Percentiles rank a stretch among this genome's conserved stretches.
phyloP scores from a whole-genome alignment of 1,140 invertebrate genomes.

The Campodea augens region DNA sequence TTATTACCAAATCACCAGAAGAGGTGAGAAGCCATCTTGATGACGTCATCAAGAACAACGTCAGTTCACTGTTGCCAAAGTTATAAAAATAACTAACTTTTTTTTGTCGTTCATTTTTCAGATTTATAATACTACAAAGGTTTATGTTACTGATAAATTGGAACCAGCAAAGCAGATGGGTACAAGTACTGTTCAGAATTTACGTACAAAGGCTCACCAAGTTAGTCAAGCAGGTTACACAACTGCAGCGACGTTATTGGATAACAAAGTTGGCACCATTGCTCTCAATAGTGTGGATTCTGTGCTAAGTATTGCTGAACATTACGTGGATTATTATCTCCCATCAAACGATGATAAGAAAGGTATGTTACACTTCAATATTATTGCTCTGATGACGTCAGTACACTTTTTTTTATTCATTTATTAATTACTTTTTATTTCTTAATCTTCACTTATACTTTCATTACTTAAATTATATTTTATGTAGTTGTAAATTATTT shows the following conservation, averaged over 20 bases:
- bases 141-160: conserved; percentile 10
- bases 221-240: not conserved
- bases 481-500: too few relatives aligned
- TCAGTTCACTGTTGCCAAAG: not conserved
- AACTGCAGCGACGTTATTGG: conserved; percentile 4
- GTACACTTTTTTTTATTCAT: too few relatives aligned
- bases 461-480: too few relatives aligned
- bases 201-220: conserved; percentile 1
- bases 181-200: not conserved
- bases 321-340: conserved; percentile 10
- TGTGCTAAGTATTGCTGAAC: conserved; percentile 5
- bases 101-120: conserved; percentile 5
- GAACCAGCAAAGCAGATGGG: conserved; percentile 7
- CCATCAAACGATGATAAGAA: conserved; percentile 5
- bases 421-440: too few relatives aligned
- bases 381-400: too few relatives aligned
- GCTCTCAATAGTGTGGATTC: conserved; percentile 3
- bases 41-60: too few relatives aligned
- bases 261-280: conserved; percentile 5
- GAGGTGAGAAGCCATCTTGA: conserved; percentile 3
- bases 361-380: too few relatives aligned
- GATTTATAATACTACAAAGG: conserved; percentile 10
- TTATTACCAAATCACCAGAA: conserved; percentile 10
- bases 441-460: too few relatives aligned
- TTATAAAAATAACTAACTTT: not conserved